Evolutionary conservation across 2,797 vertebrate genomes (phyloP).

Genomic region (Hydrolagus colliei): DNA sequence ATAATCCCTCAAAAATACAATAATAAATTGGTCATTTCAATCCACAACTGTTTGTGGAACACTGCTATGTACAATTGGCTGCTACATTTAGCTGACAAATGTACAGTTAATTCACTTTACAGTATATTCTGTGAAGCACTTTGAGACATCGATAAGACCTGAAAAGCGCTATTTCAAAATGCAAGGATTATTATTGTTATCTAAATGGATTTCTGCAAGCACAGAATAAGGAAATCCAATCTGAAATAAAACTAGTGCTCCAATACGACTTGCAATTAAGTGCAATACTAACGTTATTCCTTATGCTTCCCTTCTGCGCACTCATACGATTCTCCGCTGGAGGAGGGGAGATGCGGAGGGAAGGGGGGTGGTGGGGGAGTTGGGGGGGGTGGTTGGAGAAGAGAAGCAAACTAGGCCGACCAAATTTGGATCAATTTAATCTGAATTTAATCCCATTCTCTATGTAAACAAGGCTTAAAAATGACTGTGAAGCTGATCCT

Average conservation of each 20-base stretch:
- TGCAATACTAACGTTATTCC: neutral
- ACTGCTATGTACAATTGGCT: too few species aligned
- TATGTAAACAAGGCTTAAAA: neutral
- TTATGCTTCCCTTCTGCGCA: neutral
- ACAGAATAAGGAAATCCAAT: neutral
- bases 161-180: too few species aligned
- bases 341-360: neutral
- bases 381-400: neutral
- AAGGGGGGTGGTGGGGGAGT: too few species aligned
- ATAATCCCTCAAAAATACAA: too few species aligned
- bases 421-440: slow-evolving; percentile 10
- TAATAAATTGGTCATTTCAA: too few species aligned
- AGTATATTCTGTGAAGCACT: too few species aligned
- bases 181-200: too few species aligned
- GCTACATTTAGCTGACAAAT: too few species aligned
- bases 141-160: too few species aligned
- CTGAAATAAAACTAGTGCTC: neutral
- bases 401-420: neutral
- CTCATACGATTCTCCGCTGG: neutral
- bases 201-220: neutral
- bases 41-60: too few species aligned
- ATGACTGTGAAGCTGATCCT: neutral
- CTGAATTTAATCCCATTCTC: neutral
- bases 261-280: neutral
- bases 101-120: too few species aligned